phyloP scores from a whole-genome alignment of 2,888 invertebrate genomes.

The Acanthosepion pharaonis region DNA sequence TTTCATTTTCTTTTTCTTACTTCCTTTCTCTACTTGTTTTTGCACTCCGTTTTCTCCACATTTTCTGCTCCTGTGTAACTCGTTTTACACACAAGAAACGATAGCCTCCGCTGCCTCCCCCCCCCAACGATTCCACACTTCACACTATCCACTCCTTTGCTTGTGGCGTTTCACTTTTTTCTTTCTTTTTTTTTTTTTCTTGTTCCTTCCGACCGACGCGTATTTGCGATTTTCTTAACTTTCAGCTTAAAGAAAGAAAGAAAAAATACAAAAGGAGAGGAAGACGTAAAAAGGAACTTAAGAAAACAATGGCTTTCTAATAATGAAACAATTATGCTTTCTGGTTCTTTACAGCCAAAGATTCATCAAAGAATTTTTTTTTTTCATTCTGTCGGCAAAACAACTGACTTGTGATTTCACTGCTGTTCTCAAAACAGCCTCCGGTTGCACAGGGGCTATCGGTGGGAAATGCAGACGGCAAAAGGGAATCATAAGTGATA shows the following conservation, averaged over 20 bases:
- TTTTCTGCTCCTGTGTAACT: background rate
- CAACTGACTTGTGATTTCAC: slow-evolving; percentile 7
- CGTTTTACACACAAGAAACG: background rate
- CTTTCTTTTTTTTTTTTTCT: background rate
- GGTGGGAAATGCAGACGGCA: background rate
- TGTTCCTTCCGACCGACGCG: background rate
- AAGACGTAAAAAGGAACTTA: background rate
- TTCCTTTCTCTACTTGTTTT: background rate
- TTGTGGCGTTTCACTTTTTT: background rate
- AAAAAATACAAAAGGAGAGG: background rate
- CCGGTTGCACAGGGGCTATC: background rate
- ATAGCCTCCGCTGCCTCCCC: background rate
- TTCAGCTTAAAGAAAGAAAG: background rate
- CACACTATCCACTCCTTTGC: background rate
- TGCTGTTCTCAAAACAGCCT: background rate
- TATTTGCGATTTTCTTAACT: background rate
- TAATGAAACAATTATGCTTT: slow-evolving; percentile 20
- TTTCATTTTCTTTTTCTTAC: too few relatives aligned
- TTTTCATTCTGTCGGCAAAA: slow-evolving; percentile 33
- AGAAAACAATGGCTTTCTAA: background rate
- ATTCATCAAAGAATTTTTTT: background rate
- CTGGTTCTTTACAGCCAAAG: background rate
- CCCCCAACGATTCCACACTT: background rate
- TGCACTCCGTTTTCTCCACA: background rate
- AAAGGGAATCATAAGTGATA: background rate